Evolutionary conservation across 2,888 invertebrate genomes (phyloP).

Genomic region (Eupithecia dodoneata): DNA sequence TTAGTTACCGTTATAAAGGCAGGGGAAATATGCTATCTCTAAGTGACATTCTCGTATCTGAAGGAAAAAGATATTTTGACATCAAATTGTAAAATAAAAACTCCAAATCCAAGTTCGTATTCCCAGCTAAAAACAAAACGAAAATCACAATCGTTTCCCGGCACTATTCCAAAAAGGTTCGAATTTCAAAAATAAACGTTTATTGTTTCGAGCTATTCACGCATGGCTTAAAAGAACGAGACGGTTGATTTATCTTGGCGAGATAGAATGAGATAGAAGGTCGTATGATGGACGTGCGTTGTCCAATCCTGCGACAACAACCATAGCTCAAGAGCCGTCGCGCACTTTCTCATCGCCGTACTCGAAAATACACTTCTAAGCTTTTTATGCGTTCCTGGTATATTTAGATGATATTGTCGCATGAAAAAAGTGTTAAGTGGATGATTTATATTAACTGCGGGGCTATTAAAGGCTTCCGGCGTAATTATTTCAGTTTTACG

Average conservation of each 20-base stretch:
- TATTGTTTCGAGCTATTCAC: conserved; percentile 76
- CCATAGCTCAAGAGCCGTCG: conserved; percentile 75
- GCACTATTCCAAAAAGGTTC: conserved; percentile 60
- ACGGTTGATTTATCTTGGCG: conserved; percentile 23
- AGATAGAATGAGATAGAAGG: conserved; percentile 59
- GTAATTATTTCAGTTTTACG: conserved; percentile 70
- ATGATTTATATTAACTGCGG: conserved; percentile 81
- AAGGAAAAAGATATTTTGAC: not conserved
- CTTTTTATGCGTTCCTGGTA: conserved; percentile 78
- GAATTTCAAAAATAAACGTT: conserved; percentile 70
- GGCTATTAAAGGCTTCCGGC: conserved; percentile 77
- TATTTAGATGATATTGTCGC: conserved; percentile 80
- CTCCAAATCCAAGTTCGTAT: conserved; percentile 1
- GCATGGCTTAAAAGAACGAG: conserved; percentile 63
- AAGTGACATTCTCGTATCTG: not conserved
- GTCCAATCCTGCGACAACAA: conserved; percentile 70
- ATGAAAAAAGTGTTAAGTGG: conserved; percentile 82
- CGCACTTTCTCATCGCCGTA: conserved; percentile 79
- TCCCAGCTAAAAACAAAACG: conserved; percentile 23
- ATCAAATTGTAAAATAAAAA: not conserved
- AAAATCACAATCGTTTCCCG: conserved; percentile 41
- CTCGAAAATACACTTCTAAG: conserved; percentile 77
- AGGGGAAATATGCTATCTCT: not conserved
- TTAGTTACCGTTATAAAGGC: conserved; percentile 29
- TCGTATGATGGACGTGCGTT: conserved; percentile 75